Evolutionary conservation across 2,113 vertebrate genomes (phyloP).

Genomic region (Cynoglossus semilaevis): DNA sequence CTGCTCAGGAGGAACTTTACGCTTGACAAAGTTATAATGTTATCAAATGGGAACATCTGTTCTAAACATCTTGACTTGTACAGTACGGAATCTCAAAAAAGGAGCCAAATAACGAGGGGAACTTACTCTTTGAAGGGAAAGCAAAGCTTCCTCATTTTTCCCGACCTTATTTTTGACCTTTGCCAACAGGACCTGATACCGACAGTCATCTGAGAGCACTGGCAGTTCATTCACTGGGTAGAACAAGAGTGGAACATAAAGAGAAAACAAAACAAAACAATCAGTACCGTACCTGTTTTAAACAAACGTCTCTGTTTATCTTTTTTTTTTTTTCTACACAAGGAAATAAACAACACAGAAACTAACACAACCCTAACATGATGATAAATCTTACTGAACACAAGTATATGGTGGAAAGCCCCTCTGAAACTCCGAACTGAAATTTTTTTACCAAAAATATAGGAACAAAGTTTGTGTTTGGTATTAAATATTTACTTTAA

Average conservation of each 20-base stretch:
- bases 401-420: too few species aligned
- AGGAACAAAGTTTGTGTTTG: too few species aligned
- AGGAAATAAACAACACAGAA: not conserved
- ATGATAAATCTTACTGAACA: not conserved
- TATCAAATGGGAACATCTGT: too few species aligned
- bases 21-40: too few species aligned
- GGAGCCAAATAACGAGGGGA: not conserved
- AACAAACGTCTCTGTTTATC: too few species aligned
- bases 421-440: too few species aligned
- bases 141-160: slow-evolving; percentile 81
- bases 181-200: slow-evolving; percentile 87
- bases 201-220: slow-evolving; percentile 85
- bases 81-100: not conserved
- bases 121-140: slow-evolving; percentile 86
- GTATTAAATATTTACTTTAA: too few species aligned
- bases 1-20: too few species aligned
- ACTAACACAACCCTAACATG: not conserved
- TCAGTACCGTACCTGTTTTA: too few species aligned
- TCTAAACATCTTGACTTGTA: too few species aligned
- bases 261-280: not conserved
- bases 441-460: too few species aligned
- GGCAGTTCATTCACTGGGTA: slow-evolving; percentile 83
- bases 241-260: slow-evolving; percentile 20
- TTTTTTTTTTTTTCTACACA: too few species aligned
- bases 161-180: slow-evolving; percentile 90